Conservation (phyloP, 1,140 invertebrate species). For the Pogonomyrmex californicus region DNA sequence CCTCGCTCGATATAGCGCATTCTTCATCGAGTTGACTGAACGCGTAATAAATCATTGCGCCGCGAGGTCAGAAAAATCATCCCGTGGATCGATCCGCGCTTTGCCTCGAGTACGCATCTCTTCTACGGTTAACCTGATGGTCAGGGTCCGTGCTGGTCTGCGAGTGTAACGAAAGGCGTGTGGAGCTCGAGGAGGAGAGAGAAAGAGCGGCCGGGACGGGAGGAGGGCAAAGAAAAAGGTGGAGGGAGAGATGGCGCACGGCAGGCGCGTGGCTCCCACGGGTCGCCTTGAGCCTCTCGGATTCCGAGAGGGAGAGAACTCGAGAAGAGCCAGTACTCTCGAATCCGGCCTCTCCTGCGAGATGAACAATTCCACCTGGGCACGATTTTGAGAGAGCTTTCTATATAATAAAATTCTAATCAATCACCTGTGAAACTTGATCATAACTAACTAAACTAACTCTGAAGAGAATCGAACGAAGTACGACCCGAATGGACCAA, state of each 20-base stretch:
- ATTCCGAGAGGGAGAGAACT: conserved; percentile 61
- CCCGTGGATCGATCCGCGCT: conserved; percentile 46
- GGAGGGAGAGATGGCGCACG: conserved; percentile 80
- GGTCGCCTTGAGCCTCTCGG: conserved; percentile 77
- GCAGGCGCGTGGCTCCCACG: conserved; percentile 85
- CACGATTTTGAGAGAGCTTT: not conserved
- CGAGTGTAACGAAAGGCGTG: conserved; percentile 47
- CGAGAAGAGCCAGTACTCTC: conserved; percentile 32
- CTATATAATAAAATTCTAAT: not conserved
- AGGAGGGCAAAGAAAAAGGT: conserved; percentile 29
- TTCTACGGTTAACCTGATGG: conserved; percentile 51
- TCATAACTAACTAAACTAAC: not conserved
- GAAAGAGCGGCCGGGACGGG: conserved; percentile 8
- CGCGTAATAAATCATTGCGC: conserved; percentile 51
- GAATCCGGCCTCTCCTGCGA: conserved; percentile 24
- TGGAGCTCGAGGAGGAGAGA: conserved; percentile 20
- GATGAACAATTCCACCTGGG: not conserved
- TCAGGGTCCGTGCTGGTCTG: conserved; percentile 34
- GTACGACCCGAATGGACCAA: not conserved
- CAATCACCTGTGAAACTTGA: not conserved
- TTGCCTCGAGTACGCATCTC: conserved; percentile 52
- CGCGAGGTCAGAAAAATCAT: conserved; percentile 58
- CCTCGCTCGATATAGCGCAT: not conserved
- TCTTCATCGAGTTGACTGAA: conserved; percentile 3
- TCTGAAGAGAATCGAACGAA: not conserved